phyloP scores from a whole-genome alignment of 1,140 invertebrate species.

The Brachionus plicatilis region DNA sequence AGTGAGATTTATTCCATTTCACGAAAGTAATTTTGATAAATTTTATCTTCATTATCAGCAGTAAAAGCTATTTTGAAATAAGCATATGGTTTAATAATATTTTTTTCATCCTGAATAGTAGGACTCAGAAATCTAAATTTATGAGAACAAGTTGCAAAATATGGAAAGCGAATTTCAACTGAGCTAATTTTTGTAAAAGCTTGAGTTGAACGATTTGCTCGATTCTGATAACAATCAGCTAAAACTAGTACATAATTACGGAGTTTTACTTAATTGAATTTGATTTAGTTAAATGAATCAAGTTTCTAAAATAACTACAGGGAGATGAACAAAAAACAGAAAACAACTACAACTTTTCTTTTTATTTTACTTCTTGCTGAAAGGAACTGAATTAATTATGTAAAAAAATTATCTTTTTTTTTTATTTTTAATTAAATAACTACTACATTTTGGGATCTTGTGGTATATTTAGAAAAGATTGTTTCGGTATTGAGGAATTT shows the following conservation, averaged over 20 bases:
- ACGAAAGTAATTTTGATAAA: neutral
- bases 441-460: neutral
- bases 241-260: neutral
- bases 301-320: constrained; percentile 5
- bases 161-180: neutral
- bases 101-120: neutral
- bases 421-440: constrained; percentile 18
- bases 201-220: neutral
- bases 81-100: neutral
- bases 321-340: neutral
- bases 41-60: neutral
- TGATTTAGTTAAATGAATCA: constrained; percentile 20
- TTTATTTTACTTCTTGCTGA: constrained; percentile 19
- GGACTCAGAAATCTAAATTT: neutral
- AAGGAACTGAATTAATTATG: constrained; percentile 37
- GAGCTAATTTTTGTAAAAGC: neutral
- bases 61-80: neutral
- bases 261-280: constrained; percentile 30
- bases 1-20: neutral
- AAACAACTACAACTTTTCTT: neutral
- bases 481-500: neutral
- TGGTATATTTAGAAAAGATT: neutral
- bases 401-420: constrained; percentile 16
- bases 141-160: neutral
- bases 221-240: constrained; percentile 9